Conservation (phyloP, 2,888 invertebrate genomes). For the Megalurothrips usitatus region DNA sequence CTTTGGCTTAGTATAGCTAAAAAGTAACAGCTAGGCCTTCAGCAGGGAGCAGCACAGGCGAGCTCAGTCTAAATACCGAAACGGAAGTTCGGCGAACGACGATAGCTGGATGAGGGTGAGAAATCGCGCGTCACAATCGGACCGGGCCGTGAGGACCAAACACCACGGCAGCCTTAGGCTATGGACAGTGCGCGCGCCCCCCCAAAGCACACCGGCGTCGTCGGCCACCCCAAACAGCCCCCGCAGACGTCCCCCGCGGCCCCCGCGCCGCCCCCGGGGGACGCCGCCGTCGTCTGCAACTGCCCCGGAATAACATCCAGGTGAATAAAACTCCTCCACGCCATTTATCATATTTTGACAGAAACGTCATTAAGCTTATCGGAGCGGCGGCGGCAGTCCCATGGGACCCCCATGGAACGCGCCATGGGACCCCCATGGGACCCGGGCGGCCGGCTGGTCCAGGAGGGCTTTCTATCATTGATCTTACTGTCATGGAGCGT, state of each 20-base stretch:
- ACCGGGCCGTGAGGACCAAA: no score
- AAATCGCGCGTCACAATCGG: no score
- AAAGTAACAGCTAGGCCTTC: no score
- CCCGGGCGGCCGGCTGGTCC: not conserved
- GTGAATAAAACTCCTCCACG: not conserved
- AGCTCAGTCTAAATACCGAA: no score
- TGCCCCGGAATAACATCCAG: not conserved
- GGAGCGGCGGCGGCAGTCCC: no score
- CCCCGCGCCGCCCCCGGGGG: not conserved
- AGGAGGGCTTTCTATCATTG: conserved; percentile 7
- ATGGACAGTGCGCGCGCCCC: no score
- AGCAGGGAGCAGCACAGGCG: no score
- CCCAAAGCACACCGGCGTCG: no score
- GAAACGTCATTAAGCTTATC: conserved; percentile 35
- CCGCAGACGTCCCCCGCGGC: not conserved
- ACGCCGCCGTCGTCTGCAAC: conserved; percentile 29
- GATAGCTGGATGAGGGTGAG: no score
- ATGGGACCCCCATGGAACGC: not conserved
- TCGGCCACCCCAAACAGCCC: not conserved
- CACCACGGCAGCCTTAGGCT: no score
- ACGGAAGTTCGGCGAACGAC: no score
- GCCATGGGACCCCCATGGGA: not conserved
- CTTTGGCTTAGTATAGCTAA: no score
- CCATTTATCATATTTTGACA: conserved; percentile 35
- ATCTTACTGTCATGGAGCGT: conserved; percentile 8